Base-by-base conservation (phyloP, 2,113 vertebrate species). In the Apteryx owenii region DNA sequence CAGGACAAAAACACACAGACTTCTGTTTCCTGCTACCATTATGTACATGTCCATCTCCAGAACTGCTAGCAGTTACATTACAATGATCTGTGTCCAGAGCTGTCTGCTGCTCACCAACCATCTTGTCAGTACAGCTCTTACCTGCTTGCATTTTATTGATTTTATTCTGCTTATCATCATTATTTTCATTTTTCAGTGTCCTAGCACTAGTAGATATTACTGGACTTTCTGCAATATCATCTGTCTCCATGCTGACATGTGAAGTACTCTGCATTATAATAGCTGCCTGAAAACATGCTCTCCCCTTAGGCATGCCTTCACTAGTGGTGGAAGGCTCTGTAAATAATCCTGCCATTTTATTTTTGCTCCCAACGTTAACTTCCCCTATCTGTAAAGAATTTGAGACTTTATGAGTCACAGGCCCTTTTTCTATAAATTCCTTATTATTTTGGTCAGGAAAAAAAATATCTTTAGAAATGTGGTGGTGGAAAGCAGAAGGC, bases 371-470 rank as follows among this genome's bases (percentile, higher is more conserved):
- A 69, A 56, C 82, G 76, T 68, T 91, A 56, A 54, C 28, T 36
- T 92, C 23, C 14, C 72, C 42, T 69, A 56, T 77, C 79, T 79
- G 81, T 76, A 83, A 51, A 68, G 81, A 64, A 44, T 85, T 85
- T 78, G 81, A 92, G 70, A 42, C 56, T 96, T 93, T 40, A 56
- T 53, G 62, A 96, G 56, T 64, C 92, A 78, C 66, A 77, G 81
- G 75, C 20, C 20, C 40, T 42, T 71, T 76, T 94, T 69, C 93
- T 92, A 75, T 79, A 54, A 86, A 76, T 81, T 95, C 77, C 23
- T 76, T 61, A 79, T 79, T 96, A 40, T 82, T 96, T 77, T 88
- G 79, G 36, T 89, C 75, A 94, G 78, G 86, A 85, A 70, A 73
- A 68, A 76, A 61, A 28, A 42, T 6, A 11, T 81, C 89, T 94